Evolutionary conservation across 2,113 vertebrate species (phyloP).

Genomic region (Cavia aperea): DNA sequence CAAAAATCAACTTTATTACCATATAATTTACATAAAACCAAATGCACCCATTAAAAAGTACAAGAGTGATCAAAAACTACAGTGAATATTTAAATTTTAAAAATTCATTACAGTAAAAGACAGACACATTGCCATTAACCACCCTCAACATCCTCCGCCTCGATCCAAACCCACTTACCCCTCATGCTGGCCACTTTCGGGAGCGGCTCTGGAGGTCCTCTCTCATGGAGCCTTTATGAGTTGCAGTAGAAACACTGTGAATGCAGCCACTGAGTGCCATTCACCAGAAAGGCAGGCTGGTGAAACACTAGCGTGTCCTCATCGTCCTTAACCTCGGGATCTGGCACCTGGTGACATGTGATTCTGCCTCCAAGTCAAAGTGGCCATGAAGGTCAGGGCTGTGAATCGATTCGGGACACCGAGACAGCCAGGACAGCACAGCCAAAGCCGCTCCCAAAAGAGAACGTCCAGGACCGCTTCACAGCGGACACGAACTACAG

Average conservation of each 20-base stretch:
- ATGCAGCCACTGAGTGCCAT: neutral
- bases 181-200: neutral
- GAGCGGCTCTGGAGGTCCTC: neutral
- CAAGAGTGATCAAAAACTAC: neutral
- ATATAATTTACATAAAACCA: conserved; percentile 1
- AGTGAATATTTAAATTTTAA: neutral
- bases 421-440: neutral
- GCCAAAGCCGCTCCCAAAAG: neutral
- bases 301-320: too few relatives aligned
- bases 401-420: neutral
- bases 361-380: neutral
- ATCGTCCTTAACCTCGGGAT: neutral
- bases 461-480: neutral
- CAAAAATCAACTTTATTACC: conserved; percentile 20
- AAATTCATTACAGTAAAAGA: neutral
- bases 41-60: neutral
- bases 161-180: neutral
- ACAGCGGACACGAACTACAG: neutral
- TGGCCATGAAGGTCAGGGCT: neutral
- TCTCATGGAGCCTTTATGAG: neutral
- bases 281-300: neutral
- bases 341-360: neutral
- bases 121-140: neutral
- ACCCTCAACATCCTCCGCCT: neutral
- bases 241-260: neutral